Conservation (phyloP, 1,140 invertebrate genomes). For the Chymomyza costata region DNA sequence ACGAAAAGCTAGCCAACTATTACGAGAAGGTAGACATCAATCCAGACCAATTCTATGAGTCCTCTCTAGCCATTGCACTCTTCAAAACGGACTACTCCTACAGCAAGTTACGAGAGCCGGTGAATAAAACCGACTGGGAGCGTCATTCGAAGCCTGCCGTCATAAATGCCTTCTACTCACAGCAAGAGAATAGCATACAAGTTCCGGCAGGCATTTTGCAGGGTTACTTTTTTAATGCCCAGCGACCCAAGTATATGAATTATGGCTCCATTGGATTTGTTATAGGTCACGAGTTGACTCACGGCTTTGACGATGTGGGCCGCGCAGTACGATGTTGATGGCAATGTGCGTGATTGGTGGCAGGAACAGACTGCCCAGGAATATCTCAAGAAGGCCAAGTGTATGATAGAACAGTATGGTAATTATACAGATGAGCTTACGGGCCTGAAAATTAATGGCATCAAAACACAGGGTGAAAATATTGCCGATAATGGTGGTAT, state of each 20-base stretch:
- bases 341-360: slow-evolving; percentile 92
- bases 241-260: slow-evolving; percentile 92
- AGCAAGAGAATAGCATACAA: slow-evolving; percentile 89
- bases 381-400: slow-evolving; percentile 86
- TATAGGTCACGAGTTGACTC: slow-evolving; percentile 95
- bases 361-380: slow-evolving; percentile 82
- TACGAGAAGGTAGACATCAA: slow-evolving; percentile 85
- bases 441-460: slow-evolving; percentile 85
- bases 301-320: slow-evolving; percentile 94
- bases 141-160: slow-evolving; percentile 85
- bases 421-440: slow-evolving; percentile 86
- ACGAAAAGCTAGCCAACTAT: slow-evolving; percentile 84
- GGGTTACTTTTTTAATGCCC: slow-evolving; percentile 89
- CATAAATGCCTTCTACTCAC: slow-evolving; percentile 90
- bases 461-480: slow-evolving; percentile 94
- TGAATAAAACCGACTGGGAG: slow-evolving; percentile 90
- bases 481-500: slow-evolving; percentile 94
- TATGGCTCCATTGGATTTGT: slow-evolving; percentile 94
- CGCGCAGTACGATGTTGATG: slow-evolving; percentile 93
- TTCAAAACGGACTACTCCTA: slow-evolving; percentile 87
- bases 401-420: slow-evolving; percentile 92
- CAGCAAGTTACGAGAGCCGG: slow-evolving; percentile 83
- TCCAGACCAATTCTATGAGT: slow-evolving; percentile 82
- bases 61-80: slow-evolving; percentile 83
- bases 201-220: slow-evolving; percentile 94